These are phyloP conservation scores for Trissolcus brochymenae DNA, from an alignment of 2,888 invertebrate species.

Conservation along the genomic window DNA sequence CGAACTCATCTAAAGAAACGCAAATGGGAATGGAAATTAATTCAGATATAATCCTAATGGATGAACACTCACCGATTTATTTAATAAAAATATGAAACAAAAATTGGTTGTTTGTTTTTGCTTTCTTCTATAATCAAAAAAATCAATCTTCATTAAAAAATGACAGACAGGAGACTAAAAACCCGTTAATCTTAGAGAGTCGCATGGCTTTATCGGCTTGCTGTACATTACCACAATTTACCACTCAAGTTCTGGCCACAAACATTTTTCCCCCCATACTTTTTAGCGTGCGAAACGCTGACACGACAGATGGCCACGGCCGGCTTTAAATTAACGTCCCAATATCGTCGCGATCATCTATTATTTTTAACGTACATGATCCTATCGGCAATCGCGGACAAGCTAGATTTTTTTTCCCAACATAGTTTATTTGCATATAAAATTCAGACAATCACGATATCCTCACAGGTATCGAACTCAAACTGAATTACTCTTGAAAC, in stretches of 20 bases:
- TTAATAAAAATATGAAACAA: no score
- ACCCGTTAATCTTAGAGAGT: conserved; percentile 42
- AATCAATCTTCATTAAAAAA: no score
- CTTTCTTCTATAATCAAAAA: no score
- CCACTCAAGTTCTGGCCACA: conserved; percentile 49
- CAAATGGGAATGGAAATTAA: no score
- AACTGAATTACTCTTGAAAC: no score
- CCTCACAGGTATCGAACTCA: no score
- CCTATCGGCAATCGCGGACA: conserved; percentile 25
- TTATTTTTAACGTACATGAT: conserved; percentile 44
- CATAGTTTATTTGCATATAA: background rate
- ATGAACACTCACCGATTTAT: no score
- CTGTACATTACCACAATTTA: conserved; percentile 52
- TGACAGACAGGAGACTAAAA: no score
- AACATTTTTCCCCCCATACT: conserved; percentile 17
- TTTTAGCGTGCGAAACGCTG: conserved; percentile 54
- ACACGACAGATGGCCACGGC: conserved; percentile 57
- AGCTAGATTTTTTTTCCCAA: conserved; percentile 39
- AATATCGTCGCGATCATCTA: conserved; percentile 55
- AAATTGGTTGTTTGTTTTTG: no score
- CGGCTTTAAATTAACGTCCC: conserved; percentile 55
- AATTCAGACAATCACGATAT: no score
- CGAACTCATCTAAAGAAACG: no score
- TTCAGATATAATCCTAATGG: no score
- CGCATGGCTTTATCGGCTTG: conserved; percentile 50